Evolutionary conservation across 2,888 invertebrate species (phyloP), one percentile per base, ranked within the genome.

Genomic region (Pecten maximus): DNA sequence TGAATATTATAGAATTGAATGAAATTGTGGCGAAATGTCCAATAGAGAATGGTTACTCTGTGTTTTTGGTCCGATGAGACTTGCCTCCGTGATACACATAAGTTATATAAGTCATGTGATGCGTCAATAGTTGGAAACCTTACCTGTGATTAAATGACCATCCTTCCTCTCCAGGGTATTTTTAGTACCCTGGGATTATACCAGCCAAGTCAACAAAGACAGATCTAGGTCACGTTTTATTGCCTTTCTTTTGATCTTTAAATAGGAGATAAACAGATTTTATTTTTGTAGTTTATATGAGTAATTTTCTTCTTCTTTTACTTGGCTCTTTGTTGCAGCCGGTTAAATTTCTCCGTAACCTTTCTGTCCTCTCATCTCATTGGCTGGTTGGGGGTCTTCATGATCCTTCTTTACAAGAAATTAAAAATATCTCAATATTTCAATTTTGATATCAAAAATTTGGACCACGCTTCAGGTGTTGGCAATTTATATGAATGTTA

Each of bases 281-380:
- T 74, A 74, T 74, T 74, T 74, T 74, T 74, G 74, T 74, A 74
- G 74, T 74, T 28, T 74, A n/a, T n/a, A 74, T 74, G 74, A 74
- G 35, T 74, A 74, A 74, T 74, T 74, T 74, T 74, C 74, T 28
- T 74, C 10, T 74, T 28, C 28, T 28, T 74, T 10, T 74, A 28
- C 35, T 28, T 74, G 74, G 74, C 28, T 35, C 74, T 35, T 28
- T 74, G 12, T 35, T 74, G 74, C 23, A 35, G 23, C 54, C 28
- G 28, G 74, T 28, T 74, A 35, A 44, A 12, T 74, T 74, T 74
- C 35, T 23, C 4, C 4, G 74, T 35, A 74, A 74, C 74, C 35
- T 15, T 23, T 35, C 15, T 28, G 12, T 35, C 1, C 74, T 60
- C 60, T 3, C 6, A 60, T 60, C n/a, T 60, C 60, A 60, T 60